phyloP scores from a whole-genome alignment of 2,888 invertebrate species.

The Elgonia sp. region DNA sequence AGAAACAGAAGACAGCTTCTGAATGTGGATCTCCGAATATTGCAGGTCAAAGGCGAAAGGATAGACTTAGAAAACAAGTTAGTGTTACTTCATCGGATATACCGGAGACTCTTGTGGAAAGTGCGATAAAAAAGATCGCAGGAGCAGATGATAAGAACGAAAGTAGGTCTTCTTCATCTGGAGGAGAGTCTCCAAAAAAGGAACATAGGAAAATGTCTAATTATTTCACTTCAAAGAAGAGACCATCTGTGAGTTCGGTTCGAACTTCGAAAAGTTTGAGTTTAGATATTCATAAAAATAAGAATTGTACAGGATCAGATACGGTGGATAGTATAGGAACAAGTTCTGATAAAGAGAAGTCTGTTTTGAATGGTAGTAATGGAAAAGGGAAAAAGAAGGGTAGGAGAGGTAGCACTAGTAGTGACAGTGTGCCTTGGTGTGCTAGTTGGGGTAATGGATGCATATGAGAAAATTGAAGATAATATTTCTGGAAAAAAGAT shows the following conservation, averaged over 20 bases:
- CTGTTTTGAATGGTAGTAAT: slow-evolving; percentile 89
- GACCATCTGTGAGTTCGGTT: slow-evolving; percentile 82
- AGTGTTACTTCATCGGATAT: slow-evolving; percentile 80
- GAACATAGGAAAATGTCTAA: slow-evolving; percentile 82
- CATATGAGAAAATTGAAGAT: slow-evolving; percentile 86
- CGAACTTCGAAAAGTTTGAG: slow-evolving; percentile 83
- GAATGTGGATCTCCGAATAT: slow-evolving; percentile 72
- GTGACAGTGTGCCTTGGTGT: slow-evolving; percentile 93
- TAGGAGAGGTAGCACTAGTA: slow-evolving; percentile 90
- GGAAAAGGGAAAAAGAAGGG: slow-evolving; percentile 88
- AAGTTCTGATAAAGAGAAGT: slow-evolving; percentile 90
- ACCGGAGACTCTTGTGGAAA: slow-evolving; percentile 78
- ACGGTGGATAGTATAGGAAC: slow-evolving; percentile 81
- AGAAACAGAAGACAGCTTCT: slow-evolving; percentile 75
- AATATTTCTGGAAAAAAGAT: too few relatives aligned
- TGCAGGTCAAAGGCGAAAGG: slow-evolving; percentile 77
- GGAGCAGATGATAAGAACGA: slow-evolving; percentile 83
- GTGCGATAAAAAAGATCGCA: slow-evolving; percentile 73
- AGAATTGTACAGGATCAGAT: slow-evolving; percentile 77
- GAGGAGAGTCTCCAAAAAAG: slow-evolving; percentile 86
- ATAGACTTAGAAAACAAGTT: slow-evolving; percentile 80
- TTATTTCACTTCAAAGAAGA: slow-evolving; percentile 84
- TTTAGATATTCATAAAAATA: slow-evolving; percentile 78
- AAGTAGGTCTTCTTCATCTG: slow-evolving; percentile 86
- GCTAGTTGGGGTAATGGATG: slow-evolving; percentile 95